These are phyloP conservation scores for Dendrolimus pini DNA, from an alignment of 2,888 invertebrate species.

Conservation along the genomic window DNA sequence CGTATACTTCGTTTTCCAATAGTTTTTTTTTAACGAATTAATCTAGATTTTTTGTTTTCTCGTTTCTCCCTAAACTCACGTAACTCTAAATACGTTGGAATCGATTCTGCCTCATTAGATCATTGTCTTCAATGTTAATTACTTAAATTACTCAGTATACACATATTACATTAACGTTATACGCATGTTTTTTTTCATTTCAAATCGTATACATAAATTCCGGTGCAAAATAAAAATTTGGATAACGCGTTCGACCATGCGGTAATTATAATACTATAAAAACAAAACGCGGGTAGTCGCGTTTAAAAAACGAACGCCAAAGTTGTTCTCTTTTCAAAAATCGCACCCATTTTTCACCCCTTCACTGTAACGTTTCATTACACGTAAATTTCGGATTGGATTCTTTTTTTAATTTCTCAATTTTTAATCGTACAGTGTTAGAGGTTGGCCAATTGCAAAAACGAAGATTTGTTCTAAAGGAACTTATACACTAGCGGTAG, in stretches of 20 bases:
- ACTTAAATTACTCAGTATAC: constrained; percentile 59
- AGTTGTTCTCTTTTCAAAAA: constrained; percentile 7
- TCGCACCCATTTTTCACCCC: constrained; percentile 69
- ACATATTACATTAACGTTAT: constrained; percentile 75
- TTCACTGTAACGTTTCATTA: constrained; percentile 62
- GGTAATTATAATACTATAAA: constrained; percentile 7
- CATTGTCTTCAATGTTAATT: background rate
- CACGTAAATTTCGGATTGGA: constrained; percentile 33
- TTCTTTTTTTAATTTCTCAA: constrained; percentile 22
- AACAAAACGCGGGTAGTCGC: constrained; percentile 23
- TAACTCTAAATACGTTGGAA: constrained; percentile 29
- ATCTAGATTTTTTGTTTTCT: constrained; percentile 30
- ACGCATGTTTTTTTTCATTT: constrained; percentile 63
- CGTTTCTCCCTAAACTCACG: constrained; percentile 49
- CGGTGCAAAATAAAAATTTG: constrained; percentile 62
- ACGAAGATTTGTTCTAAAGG: constrained; percentile 75
- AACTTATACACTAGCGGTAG: constrained; percentile 57
- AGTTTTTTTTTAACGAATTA: constrained; percentile 62
- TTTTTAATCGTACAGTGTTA: constrained; percentile 65
- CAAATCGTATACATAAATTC: constrained; percentile 74
- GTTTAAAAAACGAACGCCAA: background rate
- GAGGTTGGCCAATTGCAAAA: constrained; percentile 78
- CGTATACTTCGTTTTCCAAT: constrained; percentile 76
- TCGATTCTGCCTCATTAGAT: constrained; percentile 24
- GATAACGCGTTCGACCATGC: constrained; percentile 56